Base-by-base conservation (phyloP, 2,797 vertebrate genomes). In the Zenarchopterus dispar region DNA sequence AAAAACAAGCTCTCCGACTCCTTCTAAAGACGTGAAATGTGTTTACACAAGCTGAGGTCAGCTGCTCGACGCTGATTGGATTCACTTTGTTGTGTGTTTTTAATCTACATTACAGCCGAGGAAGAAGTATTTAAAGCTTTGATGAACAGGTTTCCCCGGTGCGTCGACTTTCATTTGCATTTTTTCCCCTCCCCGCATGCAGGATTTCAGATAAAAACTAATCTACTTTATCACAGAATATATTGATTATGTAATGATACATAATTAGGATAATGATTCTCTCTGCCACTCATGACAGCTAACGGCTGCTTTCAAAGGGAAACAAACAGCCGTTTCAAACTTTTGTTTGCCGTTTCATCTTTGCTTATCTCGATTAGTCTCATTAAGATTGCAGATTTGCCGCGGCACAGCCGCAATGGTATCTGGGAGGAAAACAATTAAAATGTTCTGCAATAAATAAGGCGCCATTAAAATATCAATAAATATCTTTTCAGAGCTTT, bases 261-360 rank as follows among this genome's bases (percentile, higher is more conserved):
- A 73, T 86, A 74, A 88, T 81, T 70, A 53, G 65, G 56, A 72
- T 59, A 77, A 80, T 75, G 81, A 83, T 80, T 84, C 66, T 62
- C 51, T 45, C 75, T 11, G 58, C 39, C 11, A 8, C 73, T 26
- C 51, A 42, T 56, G 70, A 86, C 67, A 63, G 61, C 70, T 56
- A 24, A 43, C 6, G 58, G 26, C 78, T 63, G 67, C 1, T 4
- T 55, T 71, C 55, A 56, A 61, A 59, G 59, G 44, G 33, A 70
- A 54, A 81, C 73, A 77, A 84, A 78, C 43, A 49, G 15, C 41
- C 22, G 15, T 53, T 65, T 72, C 15, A 45, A 36, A 11, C 49
- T 67, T 61, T 62, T 75, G 31, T 62, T 81, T 73, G 53, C 44
- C 13, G 36, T 61, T 76, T 68, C 46, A 62, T 80, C 62, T 63